These are phyloP conservation scores for Entelurus aequoreus DNA, from an alignment of 2,113 vertebrate genomes.

Conservation along the genomic window DNA sequence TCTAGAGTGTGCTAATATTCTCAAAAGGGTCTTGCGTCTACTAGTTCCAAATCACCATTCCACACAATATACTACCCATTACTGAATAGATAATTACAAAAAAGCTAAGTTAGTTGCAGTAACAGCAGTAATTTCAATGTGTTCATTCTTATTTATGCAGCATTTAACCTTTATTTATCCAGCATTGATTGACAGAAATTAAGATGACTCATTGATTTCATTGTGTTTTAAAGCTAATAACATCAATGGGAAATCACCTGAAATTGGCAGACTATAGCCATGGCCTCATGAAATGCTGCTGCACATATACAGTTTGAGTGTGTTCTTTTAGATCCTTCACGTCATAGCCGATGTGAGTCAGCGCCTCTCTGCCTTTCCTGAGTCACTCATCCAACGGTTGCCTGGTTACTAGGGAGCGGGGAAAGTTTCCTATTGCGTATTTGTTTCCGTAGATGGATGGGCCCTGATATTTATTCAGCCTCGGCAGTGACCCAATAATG, in stretches of 20 bases:
- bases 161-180: too few relatives aligned
- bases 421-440: constrained; percentile 77
- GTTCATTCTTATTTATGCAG: too few relatives aligned
- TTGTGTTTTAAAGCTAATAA: background rate
- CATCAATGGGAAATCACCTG: background rate
- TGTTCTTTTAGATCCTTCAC: constrained; percentile 56
- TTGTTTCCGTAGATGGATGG: constrained; percentile 56
- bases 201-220: too few relatives aligned
- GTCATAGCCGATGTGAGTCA: constrained; percentile 73
- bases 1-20: too few relatives aligned
- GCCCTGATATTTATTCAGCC: constrained; percentile 75
- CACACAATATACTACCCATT: too few relatives aligned
- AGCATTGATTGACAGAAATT: too few relatives aligned
- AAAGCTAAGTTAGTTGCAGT: too few relatives aligned
- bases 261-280: constrained; percentile 28
- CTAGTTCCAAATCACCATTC: too few relatives aligned
- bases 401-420: constrained; percentile 66
- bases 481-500: constrained; percentile 58
- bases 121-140: too few relatives aligned
- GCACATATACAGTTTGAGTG: constrained; percentile 44
- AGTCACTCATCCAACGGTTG: constrained; percentile 73
- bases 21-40: too few relatives aligned
- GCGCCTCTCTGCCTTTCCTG: constrained; percentile 64
- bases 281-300: constrained; percentile 74
- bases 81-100: too few relatives aligned